Conservation (phyloP, 2,888 invertebrate genomes). For the Himalopsyche anomala region DNA sequence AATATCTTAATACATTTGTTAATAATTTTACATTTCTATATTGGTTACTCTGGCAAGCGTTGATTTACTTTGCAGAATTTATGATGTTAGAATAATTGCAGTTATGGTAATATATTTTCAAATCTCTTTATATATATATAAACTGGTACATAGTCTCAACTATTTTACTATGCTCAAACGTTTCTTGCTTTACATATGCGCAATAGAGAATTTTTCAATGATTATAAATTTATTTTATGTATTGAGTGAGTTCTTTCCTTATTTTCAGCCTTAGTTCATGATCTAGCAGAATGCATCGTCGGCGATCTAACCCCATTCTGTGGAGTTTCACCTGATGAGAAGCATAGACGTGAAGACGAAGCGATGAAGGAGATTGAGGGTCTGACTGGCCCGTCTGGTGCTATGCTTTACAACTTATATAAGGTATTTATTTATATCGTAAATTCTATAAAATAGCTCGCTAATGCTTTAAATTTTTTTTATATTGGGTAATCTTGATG, state of each 20-base stretch:
- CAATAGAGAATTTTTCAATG: neutral
- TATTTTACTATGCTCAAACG: neutral
- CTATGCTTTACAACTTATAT: slow-evolving; percentile 83
- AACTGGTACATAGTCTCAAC: neutral
- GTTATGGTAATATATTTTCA: too few relatives aligned
- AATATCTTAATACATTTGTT: too few relatives aligned
- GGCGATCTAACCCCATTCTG: slow-evolving; percentile 97
- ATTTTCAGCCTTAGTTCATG: slow-evolving; percentile 88
- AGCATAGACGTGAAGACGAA: slow-evolving; percentile 88
- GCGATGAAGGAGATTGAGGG: slow-evolving; percentile 90
- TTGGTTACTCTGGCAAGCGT: too few relatives aligned
- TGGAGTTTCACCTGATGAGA: slow-evolving; percentile 89
- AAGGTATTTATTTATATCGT: slow-evolving; percentile 74
- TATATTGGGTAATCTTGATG: too few relatives aligned
- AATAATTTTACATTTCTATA: too few relatives aligned
- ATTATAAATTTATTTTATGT: neutral
- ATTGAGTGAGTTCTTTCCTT: too few relatives aligned
- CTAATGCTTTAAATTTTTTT: too few relatives aligned
- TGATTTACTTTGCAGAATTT: too few relatives aligned
- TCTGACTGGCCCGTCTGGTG: slow-evolving; percentile 83
- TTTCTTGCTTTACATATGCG: neutral
- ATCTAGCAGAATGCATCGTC: slow-evolving; percentile 96
- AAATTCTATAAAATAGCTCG: too few relatives aligned
- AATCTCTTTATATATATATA: too few relatives aligned
- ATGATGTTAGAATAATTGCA: too few relatives aligned